These are phyloP conservation scores for Drosophila novamexicana DNA, from an alignment of 1,140 invertebrate species.

Conservation along the genomic window DNA sequence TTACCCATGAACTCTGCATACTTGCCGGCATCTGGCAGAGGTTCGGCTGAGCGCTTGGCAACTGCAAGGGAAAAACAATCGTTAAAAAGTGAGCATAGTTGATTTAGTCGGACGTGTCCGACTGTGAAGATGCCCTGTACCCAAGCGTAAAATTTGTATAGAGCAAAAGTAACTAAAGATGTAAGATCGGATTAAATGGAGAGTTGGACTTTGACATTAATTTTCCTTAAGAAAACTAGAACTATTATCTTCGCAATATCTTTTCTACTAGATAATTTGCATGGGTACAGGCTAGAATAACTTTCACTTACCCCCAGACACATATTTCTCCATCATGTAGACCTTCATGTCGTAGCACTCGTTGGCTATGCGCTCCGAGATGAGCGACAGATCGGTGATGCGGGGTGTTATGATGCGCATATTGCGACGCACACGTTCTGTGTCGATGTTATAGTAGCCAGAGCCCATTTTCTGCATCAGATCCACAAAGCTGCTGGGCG, in stretches of 20 bases:
- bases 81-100: constrained; percentile 1
- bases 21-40: constrained; percentile 85
- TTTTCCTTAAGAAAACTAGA: no score
- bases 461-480: constrained; percentile 92
- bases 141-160: no score
- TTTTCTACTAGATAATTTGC: no score
- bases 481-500: constrained; percentile 91
- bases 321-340: constrained; percentile 89
- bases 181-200: no score
- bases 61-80: constrained; percentile 86
- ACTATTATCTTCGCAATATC: no score
- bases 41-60: constrained; percentile 88
- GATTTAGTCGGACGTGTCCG: neutral
- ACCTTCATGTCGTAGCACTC: constrained; percentile 90
- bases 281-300: neutral
- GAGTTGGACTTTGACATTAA: no score
- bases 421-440: constrained; percentile 90
- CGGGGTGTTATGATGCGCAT: constrained; percentile 91
- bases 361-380: constrained; percentile 89
- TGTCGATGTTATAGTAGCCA: constrained; percentile 94
- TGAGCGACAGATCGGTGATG: constrained; percentile 87
- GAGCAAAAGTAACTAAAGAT: no score
- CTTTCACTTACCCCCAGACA: constrained; percentile 85
- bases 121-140: no score
- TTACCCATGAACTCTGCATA: constrained; percentile 92